Base-by-base conservation (phyloP, 1,140 invertebrate genomes). In the Neodiprion fabricii region DNA sequence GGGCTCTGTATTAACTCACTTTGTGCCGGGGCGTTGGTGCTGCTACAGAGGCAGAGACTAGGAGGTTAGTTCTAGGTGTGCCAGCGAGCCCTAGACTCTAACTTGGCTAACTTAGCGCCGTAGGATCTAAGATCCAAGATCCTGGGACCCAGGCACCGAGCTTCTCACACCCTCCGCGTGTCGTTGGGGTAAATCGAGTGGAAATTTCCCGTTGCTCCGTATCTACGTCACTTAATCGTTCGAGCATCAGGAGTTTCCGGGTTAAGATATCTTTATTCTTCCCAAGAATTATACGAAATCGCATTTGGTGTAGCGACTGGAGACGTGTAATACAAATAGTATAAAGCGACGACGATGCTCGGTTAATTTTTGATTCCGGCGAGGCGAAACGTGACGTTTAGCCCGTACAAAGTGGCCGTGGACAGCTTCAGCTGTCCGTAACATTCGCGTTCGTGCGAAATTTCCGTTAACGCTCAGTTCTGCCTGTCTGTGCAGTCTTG, bases 1-100 rank as follows among this genome's bases (percentile, higher is more conserved):
- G 11, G 67, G 23, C 79, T 81, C 76, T 80, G 80, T 77, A 81
- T 81, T 81, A 81, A 76, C 69, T 78, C 77, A 80, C 80, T 81
- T 81, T 80, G 73, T 76, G 49, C 72, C 47, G 49, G 50, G 65
- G 72, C 69, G 53, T 61, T 61, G 9, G 8, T 9, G 53, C 53
- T 61, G 74, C 48, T 78, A 40, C 28, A 40, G 28, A 72, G 75
- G 75, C 71, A 12, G 75, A 72, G 14, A 71, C 66, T 17, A 14
- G 28, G 28, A 40, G 53, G 53, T 61, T 61, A 40, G 5, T 40
- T 61, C 53, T 61, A 61, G 53, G 8, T 40, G 28, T 61, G 53
- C 53, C n/a, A 61, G 53, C 11, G n/a, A 61, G n/a, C 53, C 53
- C 53, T 61, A 61, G 53, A 61, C 53, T 61, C 53, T 61, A 61